A percentile compares a stretch with the other conserved stretches of the same genome.
Conservation (phyloP, 2,888 invertebrate species). For the Cenopis cana region DNA sequence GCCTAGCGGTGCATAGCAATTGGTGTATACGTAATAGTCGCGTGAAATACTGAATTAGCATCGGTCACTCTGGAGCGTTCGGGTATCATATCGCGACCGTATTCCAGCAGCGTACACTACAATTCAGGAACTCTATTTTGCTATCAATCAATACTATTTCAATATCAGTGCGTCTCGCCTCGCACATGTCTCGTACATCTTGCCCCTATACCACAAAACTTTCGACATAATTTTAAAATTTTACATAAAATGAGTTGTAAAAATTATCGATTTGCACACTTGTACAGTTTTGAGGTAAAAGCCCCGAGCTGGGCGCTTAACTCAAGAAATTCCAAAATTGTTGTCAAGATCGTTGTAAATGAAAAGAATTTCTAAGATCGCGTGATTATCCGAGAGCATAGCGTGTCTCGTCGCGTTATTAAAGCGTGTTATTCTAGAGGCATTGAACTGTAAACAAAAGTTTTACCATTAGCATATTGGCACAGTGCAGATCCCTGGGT, state of each 20-base stretch:
- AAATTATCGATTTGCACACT: no score
- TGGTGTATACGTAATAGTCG: no score
- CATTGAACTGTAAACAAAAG: constrained; percentile 26
- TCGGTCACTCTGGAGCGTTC: not conserved
- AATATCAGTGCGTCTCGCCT: not conserved
- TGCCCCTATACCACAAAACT: no score
- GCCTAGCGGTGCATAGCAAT: not conserved
- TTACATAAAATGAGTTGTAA: no score
- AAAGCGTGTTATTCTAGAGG: not conserved
- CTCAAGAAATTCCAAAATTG: no score
- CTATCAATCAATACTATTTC: not conserved
- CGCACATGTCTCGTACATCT: not conserved
- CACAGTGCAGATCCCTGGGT: not conserved
- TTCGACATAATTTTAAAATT: no score
- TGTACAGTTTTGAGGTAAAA: no score
- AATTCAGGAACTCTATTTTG: not conserved
- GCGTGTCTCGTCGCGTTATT: constrained; percentile 6
- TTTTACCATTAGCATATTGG: constrained; percentile 16
- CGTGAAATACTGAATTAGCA: not conserved
- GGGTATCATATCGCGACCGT: not conserved
- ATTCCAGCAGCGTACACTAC: not conserved
- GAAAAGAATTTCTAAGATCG: not conserved
- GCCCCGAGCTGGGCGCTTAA: not conserved
- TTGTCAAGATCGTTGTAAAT: not conserved
- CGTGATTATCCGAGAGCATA: no score